Evolutionary conservation across 2,888 invertebrate species (phyloP).

Genomic region (Rhodophaea formosa): DNA sequence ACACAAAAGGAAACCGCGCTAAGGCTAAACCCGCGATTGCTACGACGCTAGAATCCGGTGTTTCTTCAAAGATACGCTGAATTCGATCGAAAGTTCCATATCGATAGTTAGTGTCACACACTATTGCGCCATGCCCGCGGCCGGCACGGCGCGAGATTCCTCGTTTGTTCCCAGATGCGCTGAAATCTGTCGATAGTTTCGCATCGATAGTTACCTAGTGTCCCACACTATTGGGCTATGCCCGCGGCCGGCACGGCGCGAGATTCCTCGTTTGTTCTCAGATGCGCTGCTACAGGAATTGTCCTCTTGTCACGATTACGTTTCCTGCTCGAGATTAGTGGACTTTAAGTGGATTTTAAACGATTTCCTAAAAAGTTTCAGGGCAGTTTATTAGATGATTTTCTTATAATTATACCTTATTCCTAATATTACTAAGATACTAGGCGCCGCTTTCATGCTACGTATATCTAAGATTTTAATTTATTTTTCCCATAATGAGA

Average conservation of each 20-base stretch:
- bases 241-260: constrained; percentile 24
- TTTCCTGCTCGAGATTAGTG: constrained; percentile 49
- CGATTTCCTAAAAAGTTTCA: not conserved
- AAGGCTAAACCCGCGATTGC: too few relatives aligned
- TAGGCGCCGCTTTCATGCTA: too few relatives aligned
- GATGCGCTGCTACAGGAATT: constrained; percentile 41
- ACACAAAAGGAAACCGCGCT: too few relatives aligned
- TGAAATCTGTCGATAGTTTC: not conserved
- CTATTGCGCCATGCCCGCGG: too few relatives aligned
- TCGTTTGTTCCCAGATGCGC: not conserved
- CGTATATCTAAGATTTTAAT: too few relatives aligned
- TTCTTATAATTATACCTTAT: too few relatives aligned
- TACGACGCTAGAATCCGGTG: too few relatives aligned
- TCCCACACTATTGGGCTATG: constrained; percentile 1
- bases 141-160: too few relatives aligned
- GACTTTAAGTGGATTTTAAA: not conserved
- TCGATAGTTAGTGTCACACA: not conserved
- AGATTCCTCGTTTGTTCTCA: constrained; percentile 28
- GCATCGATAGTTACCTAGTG: not conserved
- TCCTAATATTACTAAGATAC: too few relatives aligned
- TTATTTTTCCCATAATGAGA: too few relatives aligned
- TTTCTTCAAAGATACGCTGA: too few relatives aligned
- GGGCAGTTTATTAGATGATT: not conserved
- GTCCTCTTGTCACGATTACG: constrained; percentile 44
- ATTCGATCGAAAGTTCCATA: too few relatives aligned